Conservation (phyloP, 2,888 invertebrate species). For the Scrobipalpa atriplicella region DNA sequence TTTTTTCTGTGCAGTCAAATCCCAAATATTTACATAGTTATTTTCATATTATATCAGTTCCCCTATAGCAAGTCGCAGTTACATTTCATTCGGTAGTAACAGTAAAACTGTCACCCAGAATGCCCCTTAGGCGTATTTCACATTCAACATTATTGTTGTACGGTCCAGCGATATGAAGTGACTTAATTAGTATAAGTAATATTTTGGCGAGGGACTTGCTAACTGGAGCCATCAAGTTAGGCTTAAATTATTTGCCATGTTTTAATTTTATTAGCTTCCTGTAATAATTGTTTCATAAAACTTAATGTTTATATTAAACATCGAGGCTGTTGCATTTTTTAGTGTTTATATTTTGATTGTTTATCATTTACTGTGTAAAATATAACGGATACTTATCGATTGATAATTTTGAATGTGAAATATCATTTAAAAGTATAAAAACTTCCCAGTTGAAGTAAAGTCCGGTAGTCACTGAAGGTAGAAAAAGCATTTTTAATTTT, state of each 20-base stretch:
- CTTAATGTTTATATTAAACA: too few species aligned
- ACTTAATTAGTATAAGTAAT: constrained; percentile 42
- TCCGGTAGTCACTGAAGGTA: too few species aligned
- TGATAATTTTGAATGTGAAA: too few species aligned
- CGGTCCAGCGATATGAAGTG: constrained; percentile 47
- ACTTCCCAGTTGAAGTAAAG: too few species aligned
- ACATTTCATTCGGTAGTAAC: background rate
- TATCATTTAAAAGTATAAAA: too few species aligned
- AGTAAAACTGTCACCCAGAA: background rate
- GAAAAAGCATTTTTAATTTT: too few species aligned
- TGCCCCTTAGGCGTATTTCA: constrained; percentile 26
- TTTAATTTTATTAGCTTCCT: background rate
- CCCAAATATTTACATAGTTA: background rate
- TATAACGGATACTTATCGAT: too few species aligned
- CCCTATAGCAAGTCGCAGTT: background rate
- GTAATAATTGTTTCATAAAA: background rate
- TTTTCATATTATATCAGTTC: background rate
- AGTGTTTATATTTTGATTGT: too few species aligned
- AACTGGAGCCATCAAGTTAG: background rate
- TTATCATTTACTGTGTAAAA: too few species aligned
- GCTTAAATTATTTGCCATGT: background rate
- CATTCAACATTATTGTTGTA: constrained; percentile 55
- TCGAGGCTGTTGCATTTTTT: too few species aligned
- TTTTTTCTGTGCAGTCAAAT: too few species aligned
- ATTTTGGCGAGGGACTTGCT: constrained; percentile 20